phyloP scores from a whole-genome alignment of 1,140 invertebrate species.

The Heliconius hewitsoni region DNA sequence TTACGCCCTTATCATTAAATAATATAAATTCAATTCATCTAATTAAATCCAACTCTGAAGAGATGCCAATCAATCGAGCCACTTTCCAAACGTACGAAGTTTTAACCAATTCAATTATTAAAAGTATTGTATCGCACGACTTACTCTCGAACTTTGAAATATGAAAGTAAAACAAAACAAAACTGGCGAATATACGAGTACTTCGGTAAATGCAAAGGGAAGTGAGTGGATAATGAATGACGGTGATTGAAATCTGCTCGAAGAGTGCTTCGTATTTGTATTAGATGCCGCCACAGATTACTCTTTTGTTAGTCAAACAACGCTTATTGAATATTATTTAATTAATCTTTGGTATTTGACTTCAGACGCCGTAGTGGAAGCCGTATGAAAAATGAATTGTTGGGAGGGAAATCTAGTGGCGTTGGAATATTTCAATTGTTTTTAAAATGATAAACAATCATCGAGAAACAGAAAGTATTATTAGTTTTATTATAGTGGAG shows the following conservation, averaged over 20 bases:
- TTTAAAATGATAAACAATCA: no score
- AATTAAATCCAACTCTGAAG: neutral
- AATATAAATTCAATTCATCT: neutral
- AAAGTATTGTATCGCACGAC: constrained; percentile 68
- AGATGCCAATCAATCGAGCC: constrained; percentile 43
- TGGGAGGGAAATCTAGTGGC: constrained; percentile 43
- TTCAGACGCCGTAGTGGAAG: constrained; percentile 54
- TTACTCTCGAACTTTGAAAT: constrained; percentile 64
- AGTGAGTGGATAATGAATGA: constrained; percentile 79
- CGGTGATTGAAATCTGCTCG: constrained; percentile 75
- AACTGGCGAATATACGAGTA: constrained; percentile 58
- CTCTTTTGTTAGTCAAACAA: constrained; percentile 79
- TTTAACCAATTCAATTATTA: constrained; percentile 71
- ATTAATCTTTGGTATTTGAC: constrained; percentile 78
- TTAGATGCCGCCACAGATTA: constrained; percentile 79
- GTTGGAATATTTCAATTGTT: constrained; percentile 32
- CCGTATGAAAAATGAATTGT: constrained; percentile 49
- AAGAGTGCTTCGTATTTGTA: constrained; percentile 71
- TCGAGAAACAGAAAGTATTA: neutral
- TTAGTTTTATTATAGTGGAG: constrained; percentile 40
- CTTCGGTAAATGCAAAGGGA: constrained; percentile 76
- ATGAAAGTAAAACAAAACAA: constrained; percentile 80
- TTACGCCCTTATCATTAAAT: neutral
- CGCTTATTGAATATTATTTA: constrained; percentile 79
- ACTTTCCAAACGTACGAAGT: constrained; percentile 48